Evolutionary conservation across 2,888 invertebrate genomes (phyloP), one percentile per base, ranked within the genome.

Genomic region (Homarus gammarus): DNA sequence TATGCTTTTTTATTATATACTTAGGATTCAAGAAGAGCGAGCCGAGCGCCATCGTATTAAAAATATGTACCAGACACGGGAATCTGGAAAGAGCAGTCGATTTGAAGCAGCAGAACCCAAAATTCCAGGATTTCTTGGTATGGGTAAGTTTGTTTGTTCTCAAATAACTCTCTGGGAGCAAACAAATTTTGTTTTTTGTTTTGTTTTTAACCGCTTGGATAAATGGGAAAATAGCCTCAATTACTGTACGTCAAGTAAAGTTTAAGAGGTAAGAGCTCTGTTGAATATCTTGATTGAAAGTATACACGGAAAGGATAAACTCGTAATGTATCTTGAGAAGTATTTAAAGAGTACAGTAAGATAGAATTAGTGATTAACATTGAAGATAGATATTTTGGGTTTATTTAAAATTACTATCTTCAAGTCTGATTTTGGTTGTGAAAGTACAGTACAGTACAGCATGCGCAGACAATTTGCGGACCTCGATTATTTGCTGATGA

Each of bases 41-140:
- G 98, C 98, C 93, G 99, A 99, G 93, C 95, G 99, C 10, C 98
- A 99, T 94, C 97, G 97, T 93, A 97, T 97, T 93, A 98, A 98
- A 95, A 96, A 96, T 92, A 94, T 96, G 86, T 88, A 91, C 72
- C 90, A 90, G 56, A 85, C 88, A 49, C 56, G 91, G 51, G 89
- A 91, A 40, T 87, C 90, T 64, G 91, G 88, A n/a, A 90, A 92
- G 73, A 88, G 87, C 72, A 86, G 91, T 64, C 89, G 91, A 22
- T 91, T 92, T 90, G 92, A 92, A 31, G 85, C 92, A 22, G 91
- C 92, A 18, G 92, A 92, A 70, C 92, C 84, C 22, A 91, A 90
- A 84, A 83, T 91, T 44, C 87, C 91, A 44, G 84, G 87, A 81
- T 87, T 87, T 90, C 75, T 87, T 61, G 87, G 87, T 87, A 81